These are phyloP conservation scores for Apostichopus japonicus DNA, from an alignment of 35 echinoderm and acorn worm species.

Conservation along the genomic window DNA sequence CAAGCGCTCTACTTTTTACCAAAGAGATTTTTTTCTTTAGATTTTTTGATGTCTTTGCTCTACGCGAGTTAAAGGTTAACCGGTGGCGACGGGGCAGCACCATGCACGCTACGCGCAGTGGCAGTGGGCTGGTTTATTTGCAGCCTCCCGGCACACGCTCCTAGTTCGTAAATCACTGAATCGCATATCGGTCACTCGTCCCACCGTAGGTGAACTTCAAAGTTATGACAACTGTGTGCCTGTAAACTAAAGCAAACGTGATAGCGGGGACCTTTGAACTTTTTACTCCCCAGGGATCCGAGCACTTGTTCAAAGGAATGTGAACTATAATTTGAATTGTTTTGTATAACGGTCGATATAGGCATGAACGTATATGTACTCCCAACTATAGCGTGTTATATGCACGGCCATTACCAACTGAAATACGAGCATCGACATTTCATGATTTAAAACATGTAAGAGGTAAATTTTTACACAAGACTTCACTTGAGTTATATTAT, in stretches of 20 bases:
- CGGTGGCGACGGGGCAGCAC: slow-evolving; percentile 5
- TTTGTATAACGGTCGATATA: not conserved
- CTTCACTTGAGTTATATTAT: no score
- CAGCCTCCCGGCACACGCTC: slow-evolving; percentile 37
- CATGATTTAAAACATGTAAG: no score
- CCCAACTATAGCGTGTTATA: no score
- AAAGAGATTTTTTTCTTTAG: not conserved
- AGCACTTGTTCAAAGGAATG: slow-evolving; percentile 26
- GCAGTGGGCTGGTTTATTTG: not conserved
- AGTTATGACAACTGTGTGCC: slow-evolving; percentile 7
- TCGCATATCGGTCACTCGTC: slow-evolving; percentile 1
- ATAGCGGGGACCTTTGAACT: slow-evolving; percentile 30
- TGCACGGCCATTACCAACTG: no score
- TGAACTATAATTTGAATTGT: not conserved
- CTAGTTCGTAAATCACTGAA: slow-evolving; percentile 10
- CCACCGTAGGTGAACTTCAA: not conserved
- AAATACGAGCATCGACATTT: no score
- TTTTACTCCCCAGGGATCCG: slow-evolving; percentile 23
- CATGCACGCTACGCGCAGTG: slow-evolving; percentile 24
- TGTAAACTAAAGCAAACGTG: not conserved
- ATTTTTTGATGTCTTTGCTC: no score
- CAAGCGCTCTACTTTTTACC: not conserved
- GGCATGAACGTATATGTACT: no score
- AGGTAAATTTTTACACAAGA: no score
- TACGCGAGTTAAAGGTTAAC: not conserved